Evolutionary conservation across 2,797 vertebrate species (phyloP).

Genomic region (Cyclopterus lumpus): DNA sequence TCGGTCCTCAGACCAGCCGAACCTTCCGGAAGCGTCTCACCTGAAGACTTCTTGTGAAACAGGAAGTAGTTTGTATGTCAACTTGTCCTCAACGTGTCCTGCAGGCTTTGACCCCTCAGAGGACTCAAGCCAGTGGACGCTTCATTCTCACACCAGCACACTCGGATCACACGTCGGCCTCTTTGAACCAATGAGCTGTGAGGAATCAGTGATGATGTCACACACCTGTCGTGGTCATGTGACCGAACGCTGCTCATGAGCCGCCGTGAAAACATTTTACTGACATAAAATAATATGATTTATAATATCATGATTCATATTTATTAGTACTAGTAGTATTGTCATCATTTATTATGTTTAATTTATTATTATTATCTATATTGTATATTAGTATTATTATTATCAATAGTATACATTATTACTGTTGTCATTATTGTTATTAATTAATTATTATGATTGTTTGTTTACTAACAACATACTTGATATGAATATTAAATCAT

Average conservation of each 20-base stretch:
- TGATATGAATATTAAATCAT: too few relatives aligned
- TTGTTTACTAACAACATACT: too few relatives aligned
- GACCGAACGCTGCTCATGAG: neutral
- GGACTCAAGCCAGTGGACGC: neutral
- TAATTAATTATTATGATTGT: too few relatives aligned
- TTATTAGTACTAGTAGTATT: neutral
- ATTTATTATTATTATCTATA: neutral
- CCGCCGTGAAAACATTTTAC: neutral
- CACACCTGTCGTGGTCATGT: neutral
- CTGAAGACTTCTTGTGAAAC: too few relatives aligned
- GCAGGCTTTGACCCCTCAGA: neutral
- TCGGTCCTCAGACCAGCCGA: too few relatives aligned
- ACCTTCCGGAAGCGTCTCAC: too few relatives aligned
- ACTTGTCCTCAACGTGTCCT: neutral
- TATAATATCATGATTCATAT: too few relatives aligned
- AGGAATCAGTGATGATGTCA: neutral
- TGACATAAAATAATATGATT: neutral
- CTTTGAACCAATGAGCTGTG: neutral
- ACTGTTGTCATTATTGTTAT: too few relatives aligned
- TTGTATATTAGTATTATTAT: neutral
- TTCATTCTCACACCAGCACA: neutral
- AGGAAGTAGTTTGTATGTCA: too few relatives aligned
- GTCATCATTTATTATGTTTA: neutral
- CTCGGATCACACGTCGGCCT: neutral
- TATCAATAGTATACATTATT: neutral